These are phyloP conservation scores for Knipowitschia caucasica DNA, from an alignment of 2,797 vertebrate species.

Conservation along the genomic window DNA sequence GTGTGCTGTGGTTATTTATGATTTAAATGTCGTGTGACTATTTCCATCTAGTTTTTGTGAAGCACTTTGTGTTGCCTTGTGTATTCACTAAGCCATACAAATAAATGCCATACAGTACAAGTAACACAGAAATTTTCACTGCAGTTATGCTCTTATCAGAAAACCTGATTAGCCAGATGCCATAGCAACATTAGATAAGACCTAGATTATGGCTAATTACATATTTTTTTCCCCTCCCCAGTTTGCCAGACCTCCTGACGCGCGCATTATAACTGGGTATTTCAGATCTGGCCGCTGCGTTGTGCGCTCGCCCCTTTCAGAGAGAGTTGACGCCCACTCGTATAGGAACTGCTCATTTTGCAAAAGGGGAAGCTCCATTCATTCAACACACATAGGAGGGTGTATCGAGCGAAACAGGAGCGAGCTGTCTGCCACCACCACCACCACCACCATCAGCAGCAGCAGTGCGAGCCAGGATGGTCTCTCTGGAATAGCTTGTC, in stretches of 20 bases:
- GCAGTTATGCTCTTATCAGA: background rate
- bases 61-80: too few relatives aligned
- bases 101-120: too few relatives aligned
- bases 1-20: too few relatives aligned
- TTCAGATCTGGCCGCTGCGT: background rate
- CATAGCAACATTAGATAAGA: background rate
- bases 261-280: background rate
- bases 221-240: slow-evolving; percentile 4
- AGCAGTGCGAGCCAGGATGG: slow-evolving; percentile 50
- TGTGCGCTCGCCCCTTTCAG: background rate
- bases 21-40: too few relatives aligned
- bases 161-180: background rate
- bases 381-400: slow-evolving; percentile 37
- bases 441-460: slow-evolving; percentile 31
- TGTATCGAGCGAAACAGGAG: slow-evolving; percentile 31
- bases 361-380: slow-evolving; percentile 50
- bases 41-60: too few relatives aligned
- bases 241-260: slow-evolving; percentile 24
- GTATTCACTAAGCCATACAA: too few relatives aligned
- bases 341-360: slow-evolving; percentile 47
- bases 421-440: slow-evolving; percentile 31
- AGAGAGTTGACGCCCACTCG: slow-evolving; percentile 58
- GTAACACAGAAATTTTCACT: too few relatives aligned
- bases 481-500: slow-evolving; percentile 36
- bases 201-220: background rate